A percentile compares a stretch with the other conserved stretches of the same genome.
phyloP scores from a whole-genome alignment of 2,888 invertebrate genomes.

The Ischnus inquisitorius region DNA sequence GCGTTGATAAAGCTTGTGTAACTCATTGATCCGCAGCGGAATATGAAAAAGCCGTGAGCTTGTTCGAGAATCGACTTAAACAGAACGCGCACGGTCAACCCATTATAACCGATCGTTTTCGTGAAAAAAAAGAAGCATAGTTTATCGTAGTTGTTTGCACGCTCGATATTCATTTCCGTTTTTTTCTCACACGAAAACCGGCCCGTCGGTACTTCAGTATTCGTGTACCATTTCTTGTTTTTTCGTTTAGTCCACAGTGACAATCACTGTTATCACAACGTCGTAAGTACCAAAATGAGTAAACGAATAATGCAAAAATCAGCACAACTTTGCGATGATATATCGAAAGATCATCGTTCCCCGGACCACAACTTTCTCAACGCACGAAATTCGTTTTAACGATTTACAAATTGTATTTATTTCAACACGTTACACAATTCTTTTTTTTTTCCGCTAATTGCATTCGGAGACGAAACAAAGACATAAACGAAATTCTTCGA shows the following conservation, averaged over 20 bases:
- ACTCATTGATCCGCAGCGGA: constrained; percentile 36
- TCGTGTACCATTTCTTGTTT: background rate
- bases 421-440: background rate
- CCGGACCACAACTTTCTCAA: constrained; percentile 36
- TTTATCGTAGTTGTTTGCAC: background rate
- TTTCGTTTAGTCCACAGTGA: constrained; percentile 5
- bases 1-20: constrained; percentile 39
- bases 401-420: background rate
- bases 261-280: constrained; percentile 11
- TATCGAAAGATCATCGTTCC: constrained; percentile 47
- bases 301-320: constrained; percentile 14
- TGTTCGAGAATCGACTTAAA: constrained; percentile 13
- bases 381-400: constrained; percentile 44
- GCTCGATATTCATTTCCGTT: background rate
- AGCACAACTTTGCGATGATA: constrained; percentile 61
- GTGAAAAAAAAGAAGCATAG: constrained; percentile 11
- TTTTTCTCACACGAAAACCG: constrained; percentile 7
- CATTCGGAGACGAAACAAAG: background rate
- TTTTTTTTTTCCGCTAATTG: background rate
- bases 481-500: background rate
- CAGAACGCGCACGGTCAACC: constrained; percentile 48
- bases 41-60: constrained; percentile 45
- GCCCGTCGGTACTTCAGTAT: background rate
- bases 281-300: background rate
- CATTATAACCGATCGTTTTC: constrained; percentile 64